Conservation (phyloP, 92 coral and sea anemone genomes). For the Siderastrea radians region DNA sequence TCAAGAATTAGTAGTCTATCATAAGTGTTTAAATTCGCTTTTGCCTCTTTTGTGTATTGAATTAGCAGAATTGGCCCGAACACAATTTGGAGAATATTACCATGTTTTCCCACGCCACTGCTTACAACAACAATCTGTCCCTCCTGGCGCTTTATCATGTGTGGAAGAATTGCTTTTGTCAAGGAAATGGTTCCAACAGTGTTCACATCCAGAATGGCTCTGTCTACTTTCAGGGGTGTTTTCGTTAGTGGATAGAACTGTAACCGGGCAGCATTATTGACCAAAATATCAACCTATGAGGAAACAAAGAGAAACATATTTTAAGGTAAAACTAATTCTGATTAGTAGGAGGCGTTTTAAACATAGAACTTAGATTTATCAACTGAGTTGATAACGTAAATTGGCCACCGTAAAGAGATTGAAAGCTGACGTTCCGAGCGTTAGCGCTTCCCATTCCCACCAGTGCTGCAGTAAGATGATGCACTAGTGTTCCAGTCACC, state of each 20-base stretch:
- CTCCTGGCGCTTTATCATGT: conserved; percentile 76
- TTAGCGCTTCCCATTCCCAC: too few relatives aligned
- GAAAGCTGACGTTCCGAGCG: too few relatives aligned
- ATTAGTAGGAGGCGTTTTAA: not conserved
- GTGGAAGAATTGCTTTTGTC: not conserved
- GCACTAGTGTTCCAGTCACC: too few relatives aligned
- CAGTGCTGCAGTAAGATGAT: too few relatives aligned
- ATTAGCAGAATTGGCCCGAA: too few relatives aligned
- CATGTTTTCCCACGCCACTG: conserved; percentile 85
- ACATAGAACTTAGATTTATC: not conserved
- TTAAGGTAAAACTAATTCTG: not conserved
- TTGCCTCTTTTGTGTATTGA: too few relatives aligned
- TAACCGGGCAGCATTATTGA: conserved; percentile 86
- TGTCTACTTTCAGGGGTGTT: conserved; percentile 85
- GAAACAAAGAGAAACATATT: not conserved
- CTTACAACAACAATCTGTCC: conserved; percentile 88
- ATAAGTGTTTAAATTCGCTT: too few relatives aligned
- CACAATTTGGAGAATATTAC: conserved; percentile 51
- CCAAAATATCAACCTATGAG: conserved; percentile 43
- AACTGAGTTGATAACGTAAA: too few relatives aligned
- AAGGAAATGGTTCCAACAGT: conserved; percentile 83
- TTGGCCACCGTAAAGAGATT: too few relatives aligned
- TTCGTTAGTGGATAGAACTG: conserved; percentile 70
- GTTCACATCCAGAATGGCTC: conserved; percentile 79
- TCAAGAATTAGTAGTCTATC: too few relatives aligned